These are phyloP conservation scores for Drosophila bifasciata DNA, from an alignment of 1,140 invertebrate species.

Conservation along the genomic window DNA sequence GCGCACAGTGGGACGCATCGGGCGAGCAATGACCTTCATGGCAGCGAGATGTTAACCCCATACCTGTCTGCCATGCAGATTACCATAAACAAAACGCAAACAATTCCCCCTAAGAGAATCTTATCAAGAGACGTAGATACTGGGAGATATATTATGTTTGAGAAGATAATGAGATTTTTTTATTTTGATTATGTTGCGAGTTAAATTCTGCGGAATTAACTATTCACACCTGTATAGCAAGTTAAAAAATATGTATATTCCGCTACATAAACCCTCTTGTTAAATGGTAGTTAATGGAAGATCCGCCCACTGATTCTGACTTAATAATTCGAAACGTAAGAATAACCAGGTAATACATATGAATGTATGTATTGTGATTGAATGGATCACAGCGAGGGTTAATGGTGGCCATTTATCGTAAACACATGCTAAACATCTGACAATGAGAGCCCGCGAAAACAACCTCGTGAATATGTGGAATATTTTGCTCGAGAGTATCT, in stretches of 20 bases:
- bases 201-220: no score
- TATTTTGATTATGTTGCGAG: no score
- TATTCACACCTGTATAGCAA: no score
- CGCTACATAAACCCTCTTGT: no score
- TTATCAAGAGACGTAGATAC: background rate
- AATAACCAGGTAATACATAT: no score
- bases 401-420: slow-evolving; percentile 36
- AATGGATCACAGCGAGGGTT: slow-evolving; percentile 1
- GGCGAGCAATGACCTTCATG: slow-evolving; percentile 36
- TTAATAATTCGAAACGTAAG: no score
- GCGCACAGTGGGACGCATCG: slow-evolving; percentile 59
- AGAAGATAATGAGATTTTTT: no score
- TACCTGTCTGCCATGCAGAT: slow-evolving; percentile 18
- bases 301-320: no score
- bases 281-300: no score
- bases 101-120: slow-evolving; percentile 2
- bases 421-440: slow-evolving; percentile 39
- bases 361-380: no score
- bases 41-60: slow-evolving; percentile 5
- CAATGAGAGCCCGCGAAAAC: slow-evolving; percentile 28
- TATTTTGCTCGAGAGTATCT: slow-evolving; percentile 26
- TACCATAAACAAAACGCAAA: slow-evolving; percentile 30
- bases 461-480: slow-evolving; percentile 46
- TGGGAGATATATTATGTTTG: no score
- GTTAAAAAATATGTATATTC: no score